Percentiles rank a stretch among this genome's conserved stretches.
Conservation (phyloP, 1,140 invertebrate genomes). For the Achroia grisella region DNA sequence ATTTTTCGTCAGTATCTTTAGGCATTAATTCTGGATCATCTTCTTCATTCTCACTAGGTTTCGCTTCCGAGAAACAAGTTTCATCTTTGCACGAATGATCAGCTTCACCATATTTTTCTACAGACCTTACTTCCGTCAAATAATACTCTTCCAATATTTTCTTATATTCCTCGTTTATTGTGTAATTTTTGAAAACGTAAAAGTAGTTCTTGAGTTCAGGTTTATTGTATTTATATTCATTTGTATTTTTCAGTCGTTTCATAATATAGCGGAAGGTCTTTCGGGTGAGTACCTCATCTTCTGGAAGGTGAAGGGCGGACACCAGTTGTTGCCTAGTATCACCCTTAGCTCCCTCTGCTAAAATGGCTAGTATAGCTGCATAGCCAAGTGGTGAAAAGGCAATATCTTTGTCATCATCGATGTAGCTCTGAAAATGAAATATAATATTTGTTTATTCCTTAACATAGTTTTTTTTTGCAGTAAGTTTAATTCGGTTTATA, state of each 20-base stretch:
- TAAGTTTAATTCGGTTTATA: too few species aligned
- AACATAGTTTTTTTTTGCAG: neutral
- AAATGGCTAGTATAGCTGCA: constrained; percentile 74
- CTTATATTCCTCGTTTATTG: constrained; percentile 75
- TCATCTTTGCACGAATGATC: constrained; percentile 28
- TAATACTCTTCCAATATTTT: constrained; percentile 75
- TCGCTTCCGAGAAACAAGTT: constrained; percentile 28
- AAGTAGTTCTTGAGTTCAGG: constrained; percentile 79
- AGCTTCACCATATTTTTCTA: constrained; percentile 59
- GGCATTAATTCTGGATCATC: constrained; percentile 45
- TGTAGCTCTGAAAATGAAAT: constrained; percentile 62
- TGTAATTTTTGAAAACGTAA: constrained; percentile 78
- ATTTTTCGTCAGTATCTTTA: constrained; percentile 55
- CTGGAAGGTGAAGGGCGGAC: constrained; percentile 73
- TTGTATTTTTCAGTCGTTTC: constrained; percentile 69
- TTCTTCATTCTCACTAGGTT: constrained; percentile 48
- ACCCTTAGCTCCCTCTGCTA: constrained; percentile 76
- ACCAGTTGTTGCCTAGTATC: constrained; percentile 74
- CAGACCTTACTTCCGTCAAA: constrained; percentile 75
- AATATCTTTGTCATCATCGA: constrained; percentile 75
- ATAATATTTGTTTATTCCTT: constrained; percentile 4
- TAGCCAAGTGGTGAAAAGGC: constrained; percentile 79
- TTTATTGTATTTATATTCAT: constrained; percentile 69
- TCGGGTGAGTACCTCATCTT: constrained; percentile 63
- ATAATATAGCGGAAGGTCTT: constrained; percentile 68